These are phyloP conservation scores for Lysiphlebus fabarum DNA, from an alignment of 1,140 invertebrate genomes.

Conservation along the genomic window DNA sequence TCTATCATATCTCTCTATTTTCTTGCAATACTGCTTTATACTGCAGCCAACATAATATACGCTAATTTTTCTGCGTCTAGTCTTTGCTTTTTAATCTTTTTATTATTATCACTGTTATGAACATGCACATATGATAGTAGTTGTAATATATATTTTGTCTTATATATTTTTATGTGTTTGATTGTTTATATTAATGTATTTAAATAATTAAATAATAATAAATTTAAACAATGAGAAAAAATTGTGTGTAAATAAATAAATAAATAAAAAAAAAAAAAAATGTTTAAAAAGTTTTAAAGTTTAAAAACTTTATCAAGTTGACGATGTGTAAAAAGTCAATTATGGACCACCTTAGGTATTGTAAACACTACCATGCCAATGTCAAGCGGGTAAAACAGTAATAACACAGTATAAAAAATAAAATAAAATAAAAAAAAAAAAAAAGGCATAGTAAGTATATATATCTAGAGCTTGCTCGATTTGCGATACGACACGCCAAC, in stretches of 20 bases:
- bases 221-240: conserved; percentile 4
- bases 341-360: conserved; percentile 35
- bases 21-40: conserved; percentile 18
- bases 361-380: conserved; percentile 35
- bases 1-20: not conserved
- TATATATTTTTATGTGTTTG: conserved; percentile 34
- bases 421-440: conserved; percentile 6
- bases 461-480: conserved; percentile 2
- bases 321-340: conserved; percentile 35
- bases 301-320: conserved; percentile 13
- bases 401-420: conserved; percentile 4
- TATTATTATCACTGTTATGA: conserved; percentile 12
- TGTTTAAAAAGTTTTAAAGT: conserved; percentile 7
- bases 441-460: not conserved
- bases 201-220: too few species aligned
- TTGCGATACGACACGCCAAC: too few species aligned
- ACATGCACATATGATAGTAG: conserved; percentile 21
- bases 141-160: conserved; percentile 23
- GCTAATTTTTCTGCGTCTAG: conserved; percentile 37
- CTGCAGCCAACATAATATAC: conserved; percentile 43
- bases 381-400: conserved; percentile 9
- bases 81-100: conserved; percentile 8
- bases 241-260: not conserved
- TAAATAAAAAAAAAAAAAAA: conserved; percentile 4
- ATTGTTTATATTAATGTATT: too few species aligned